phyloP scores from a whole-genome alignment of 2,888 invertebrate species.

The Biston betularia region DNA sequence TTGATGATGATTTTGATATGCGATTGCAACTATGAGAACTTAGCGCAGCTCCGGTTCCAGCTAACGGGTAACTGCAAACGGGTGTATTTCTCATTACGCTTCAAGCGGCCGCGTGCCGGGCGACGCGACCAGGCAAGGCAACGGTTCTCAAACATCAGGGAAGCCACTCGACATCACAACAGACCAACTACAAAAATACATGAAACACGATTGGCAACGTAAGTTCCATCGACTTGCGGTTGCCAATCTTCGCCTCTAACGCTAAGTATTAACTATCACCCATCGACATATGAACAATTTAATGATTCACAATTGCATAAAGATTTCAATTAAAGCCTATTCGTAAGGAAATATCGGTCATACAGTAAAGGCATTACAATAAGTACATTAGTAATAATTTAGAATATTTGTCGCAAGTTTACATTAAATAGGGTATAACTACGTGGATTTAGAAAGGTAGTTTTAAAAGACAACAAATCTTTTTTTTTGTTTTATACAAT shows the following conservation, averaged over 20 bases:
- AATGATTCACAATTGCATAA: constrained; percentile 29
- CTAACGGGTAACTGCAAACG: constrained; percentile 14
- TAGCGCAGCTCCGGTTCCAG: too few relatives aligned
- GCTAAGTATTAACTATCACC: constrained; percentile 18
- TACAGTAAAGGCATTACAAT: constrained; percentile 26
- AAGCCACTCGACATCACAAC: constrained; percentile 67
- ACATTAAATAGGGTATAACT: constrained; percentile 14
- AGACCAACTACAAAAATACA: constrained; percentile 65
- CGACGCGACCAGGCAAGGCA: constrained; percentile 72
- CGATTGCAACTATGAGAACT: too few relatives aligned
- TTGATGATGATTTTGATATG: too few relatives aligned
- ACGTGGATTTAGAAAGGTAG: constrained; percentile 33
- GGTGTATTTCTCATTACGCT: constrained; percentile 53
- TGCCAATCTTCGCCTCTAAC: constrained; percentile 14
- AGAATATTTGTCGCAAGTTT: constrained; percentile 29
- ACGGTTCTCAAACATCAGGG: constrained; percentile 60
- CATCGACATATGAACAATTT: constrained; percentile 50
- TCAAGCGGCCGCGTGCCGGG: constrained; percentile 41
- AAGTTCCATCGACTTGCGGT: background rate
- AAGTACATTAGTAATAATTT: constrained; percentile 35
- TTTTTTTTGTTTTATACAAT: constrained; percentile 14
- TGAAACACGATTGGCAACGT: constrained; percentile 20
- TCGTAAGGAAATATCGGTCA: constrained; percentile 22
- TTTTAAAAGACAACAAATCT: constrained; percentile 10
- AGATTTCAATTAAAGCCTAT: constrained; percentile 23